These are phyloP conservation scores for Phoxinus dragarum DNA, from an alignment of 2,797 vertebrate genomes.

Conservation along the genomic window DNA sequence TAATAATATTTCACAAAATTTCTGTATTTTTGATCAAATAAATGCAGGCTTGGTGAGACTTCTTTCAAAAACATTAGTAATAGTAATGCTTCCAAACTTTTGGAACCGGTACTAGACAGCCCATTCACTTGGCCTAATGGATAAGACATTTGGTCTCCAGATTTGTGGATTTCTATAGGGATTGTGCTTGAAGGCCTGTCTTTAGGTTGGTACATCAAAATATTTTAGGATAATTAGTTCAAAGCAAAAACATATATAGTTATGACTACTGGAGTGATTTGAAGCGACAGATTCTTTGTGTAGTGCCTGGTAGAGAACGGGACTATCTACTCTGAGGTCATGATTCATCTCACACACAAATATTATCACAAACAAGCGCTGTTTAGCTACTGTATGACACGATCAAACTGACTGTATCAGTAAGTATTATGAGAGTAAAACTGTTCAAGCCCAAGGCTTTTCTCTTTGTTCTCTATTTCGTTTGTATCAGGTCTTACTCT, in stretches of 20 bases:
- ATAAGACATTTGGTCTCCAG: not conserved
- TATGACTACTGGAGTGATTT: not conserved
- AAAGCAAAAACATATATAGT: not conserved
- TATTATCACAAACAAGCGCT: constrained; percentile 3
- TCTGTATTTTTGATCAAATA: too few relatives aligned
- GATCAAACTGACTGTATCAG: constrained; percentile 16
- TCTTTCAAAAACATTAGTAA: too few relatives aligned
- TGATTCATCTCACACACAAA: not conserved
- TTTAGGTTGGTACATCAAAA: not conserved
- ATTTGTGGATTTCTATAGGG: not conserved
- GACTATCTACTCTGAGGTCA: not conserved
- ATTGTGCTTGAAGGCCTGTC: not conserved
- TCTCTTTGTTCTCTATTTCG: constrained; percentile 25
- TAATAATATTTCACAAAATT: too few relatives aligned
- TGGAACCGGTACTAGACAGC: not conserved
- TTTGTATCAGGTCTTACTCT: constrained; percentile 38
- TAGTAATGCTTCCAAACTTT: too few relatives aligned
- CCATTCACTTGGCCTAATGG: not conserved
- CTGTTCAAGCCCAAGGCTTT: constrained; percentile 1
- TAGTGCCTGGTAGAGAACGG: not conserved
- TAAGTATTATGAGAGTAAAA: not conserved
- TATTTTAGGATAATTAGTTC: not conserved
- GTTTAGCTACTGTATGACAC: not conserved
- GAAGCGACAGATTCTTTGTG: not conserved
- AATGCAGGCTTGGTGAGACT: too few relatives aligned